Base-by-base conservation (phyloP, 2,888 invertebrate genomes). In the Teleiodes luculella region DNA sequence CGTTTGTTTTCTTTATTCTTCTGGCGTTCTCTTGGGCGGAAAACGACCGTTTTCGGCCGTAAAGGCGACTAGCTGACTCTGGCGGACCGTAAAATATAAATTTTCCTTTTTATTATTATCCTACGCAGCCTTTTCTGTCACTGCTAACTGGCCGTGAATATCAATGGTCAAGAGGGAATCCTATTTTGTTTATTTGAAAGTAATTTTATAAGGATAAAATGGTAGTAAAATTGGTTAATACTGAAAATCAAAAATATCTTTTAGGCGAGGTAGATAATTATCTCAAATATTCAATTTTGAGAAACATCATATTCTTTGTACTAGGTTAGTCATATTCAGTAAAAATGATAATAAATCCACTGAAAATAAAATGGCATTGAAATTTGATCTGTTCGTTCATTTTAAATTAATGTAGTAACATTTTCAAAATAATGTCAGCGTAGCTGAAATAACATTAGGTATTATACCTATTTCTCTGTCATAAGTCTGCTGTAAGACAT, bases 91-190 rank as follows among this genome's bases (percentile, higher is more conserved):
- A n/a, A n/a, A n/a, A n/a, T n/a, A n/a, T n/a, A n/a, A n/a, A n/a
- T n/a, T n/a, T n/a, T n/a, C n/a, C n/a, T 20, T 53, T 56, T 61
- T 61, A 53, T 43, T 60, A 54, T 57, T 50, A 55, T 46, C 54
- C 52, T 50, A 20, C 16, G 28, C 28, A 11, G 43, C 28, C 13
- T 28, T 43, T 37, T 7, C 43, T 43, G 28, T 41, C 35, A 20
- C 24, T 24, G 24, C 49, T 49, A 58, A 47, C 31, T 48, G 54
- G 18, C 45, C 35, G 28, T 28, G 49, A 48, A 55, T 53, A 31
- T 52, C 37, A 53, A 51, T 14, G 24, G 20, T 43, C 20, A 20
- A 28, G 43, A 8, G 14, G 28, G 13, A 28, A 41, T 18, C 10
- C 18, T 18, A n/a, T 37, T 37, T 24, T 5, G 11, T 24, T 20